Base-by-base conservation (phyloP, 2,888 invertebrate genomes). In the Luperina testacea region DNA sequence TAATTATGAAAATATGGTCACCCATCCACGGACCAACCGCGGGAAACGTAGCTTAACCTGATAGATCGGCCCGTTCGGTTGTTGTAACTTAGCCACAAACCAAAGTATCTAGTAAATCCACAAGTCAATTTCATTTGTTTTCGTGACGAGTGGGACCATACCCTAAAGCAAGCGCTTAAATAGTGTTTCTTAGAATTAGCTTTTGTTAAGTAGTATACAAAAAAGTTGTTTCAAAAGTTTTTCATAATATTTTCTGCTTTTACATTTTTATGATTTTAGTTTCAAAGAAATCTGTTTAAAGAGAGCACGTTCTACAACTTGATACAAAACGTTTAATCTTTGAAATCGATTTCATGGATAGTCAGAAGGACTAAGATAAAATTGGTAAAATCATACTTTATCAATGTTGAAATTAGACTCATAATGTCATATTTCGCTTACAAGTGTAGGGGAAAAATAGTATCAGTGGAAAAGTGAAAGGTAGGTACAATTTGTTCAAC, bases 181-280 rank as follows among this genome's bases (percentile, higher is more conserved):
- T 77, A 86, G 83, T 83, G 64, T 79, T 86, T 86, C 78, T 88
- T 72, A 76, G 84, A 88, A 83, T 83, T 81, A 83, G 77, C 77
- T 79, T 81, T 77, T 76, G 74, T 86, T 75, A 78, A 83, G 77
- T 83, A 76, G 77, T 11, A 83, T 65, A 67, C 80, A 75, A 79
- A 88, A 80, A 85, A 76, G 72, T 65, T 74, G 57, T 78, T 87
- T 75, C 2, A 61, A 71, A 74, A 68, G 72, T 71, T 75, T 73
- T 42, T 53, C 65, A 68, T 48, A 32, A 4, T n/a, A 75, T 79
- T 75, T 73, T 78, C n/a, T 38, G 71, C 13, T 61, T 77, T 77
- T 38, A 42, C 11, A 69, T 67, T 78, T 77, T 79, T 76, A 68
- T 75, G n/a, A 45, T 75, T 79, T 69, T 53, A 53, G 57, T 69